Percentiles rank a stretch among this genome's conserved stretches.
phyloP scores from a whole-genome alignment of 2,888 invertebrate species.

The Glyphotaelius pellucidus region DNA sequence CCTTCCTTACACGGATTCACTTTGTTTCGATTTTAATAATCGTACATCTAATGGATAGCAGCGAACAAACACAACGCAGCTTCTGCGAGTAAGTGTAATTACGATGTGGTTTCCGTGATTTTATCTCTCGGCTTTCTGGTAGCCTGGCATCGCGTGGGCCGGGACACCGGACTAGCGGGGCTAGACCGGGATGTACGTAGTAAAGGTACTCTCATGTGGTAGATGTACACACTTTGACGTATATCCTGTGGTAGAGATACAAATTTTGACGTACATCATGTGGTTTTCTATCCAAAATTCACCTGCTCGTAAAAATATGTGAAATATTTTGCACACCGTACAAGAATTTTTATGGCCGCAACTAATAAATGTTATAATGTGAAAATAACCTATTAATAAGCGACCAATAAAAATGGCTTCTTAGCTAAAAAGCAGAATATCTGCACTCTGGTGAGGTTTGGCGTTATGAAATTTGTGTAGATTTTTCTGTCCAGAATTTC shows the following conservation, averaged over 20 bases:
- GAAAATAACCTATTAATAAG: neutral
- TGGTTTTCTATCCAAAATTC: neutral
- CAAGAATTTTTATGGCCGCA: neutral
- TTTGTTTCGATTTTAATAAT: conserved; percentile 39
- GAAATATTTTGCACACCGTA: neutral
- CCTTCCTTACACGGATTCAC: conserved; percentile 18
- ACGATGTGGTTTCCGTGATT: conserved; percentile 43
- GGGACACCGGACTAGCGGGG: conserved; percentile 1
- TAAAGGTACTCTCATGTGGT: neutral
- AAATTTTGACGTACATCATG: neutral
- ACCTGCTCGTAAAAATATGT: neutral
- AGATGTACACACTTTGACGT: neutral
- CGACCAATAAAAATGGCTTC: neutral
- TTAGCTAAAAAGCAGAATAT: neutral
- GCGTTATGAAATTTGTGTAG: neutral
- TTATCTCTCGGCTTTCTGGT: conserved; percentile 30
- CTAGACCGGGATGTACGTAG: neutral
- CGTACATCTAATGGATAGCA: conserved; percentile 28
- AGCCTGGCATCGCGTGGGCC: conserved; percentile 3
- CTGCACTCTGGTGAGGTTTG: neutral
- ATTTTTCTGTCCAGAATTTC: neutral
- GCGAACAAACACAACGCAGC: conserved; percentile 29
- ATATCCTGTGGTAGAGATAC: neutral
- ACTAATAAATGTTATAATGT: neutral
- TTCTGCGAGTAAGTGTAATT: conserved; percentile 12